Base-by-base conservation (phyloP, 2,113 vertebrate species). In the Candoia aspera region DNA sequence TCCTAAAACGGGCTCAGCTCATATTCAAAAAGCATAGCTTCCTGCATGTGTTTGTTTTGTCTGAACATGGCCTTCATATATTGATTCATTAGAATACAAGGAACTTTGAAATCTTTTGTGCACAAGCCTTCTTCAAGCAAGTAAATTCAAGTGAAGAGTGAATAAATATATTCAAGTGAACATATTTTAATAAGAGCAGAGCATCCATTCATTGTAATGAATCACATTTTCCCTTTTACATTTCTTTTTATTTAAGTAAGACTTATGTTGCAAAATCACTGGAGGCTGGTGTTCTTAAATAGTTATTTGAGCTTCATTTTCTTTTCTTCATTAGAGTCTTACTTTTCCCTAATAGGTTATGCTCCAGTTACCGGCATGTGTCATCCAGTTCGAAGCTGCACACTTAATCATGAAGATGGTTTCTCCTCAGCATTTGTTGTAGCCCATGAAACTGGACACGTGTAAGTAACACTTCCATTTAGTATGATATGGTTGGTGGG, bases 361-460 rank as follows among this genome's bases (percentile, higher is more conserved):
- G 99, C 99, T 90, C 99, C 99, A 0, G 99, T 99, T 96, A 99
- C 99, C 0, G 99, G 99, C 13, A 99, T 99, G 99, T 99, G 99
- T 95, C 99, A 99, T 92, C 98, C 99, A 0, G 98, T 99, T 85
- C 98, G 99, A 95, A 99, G 99, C 96, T 99, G 99, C 94, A 99
- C 99, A 92, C 97, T 99, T 93, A 99, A 99, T 97, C 99, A 99
- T 0, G 99, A 99, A 95, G 99, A 99, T 33, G 99, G 99, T 8
- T 99, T 99, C 97, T 99, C 99, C 59, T 99, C 99, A 0, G 99
- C 99, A 0, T 99, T 99, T 91, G 99, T 99, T 95, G 99, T 99
- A 93, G 99, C 99, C 79, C 99, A 99, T 54, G 99, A 99, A 97
- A 99, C 99, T 0, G 99, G 99, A 96, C 99, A 99, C 2, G 99